Evolutionary conservation across 92 coral and sea anemone genomes (phyloP).

Genomic region (Plumapathes pennacea): DNA sequence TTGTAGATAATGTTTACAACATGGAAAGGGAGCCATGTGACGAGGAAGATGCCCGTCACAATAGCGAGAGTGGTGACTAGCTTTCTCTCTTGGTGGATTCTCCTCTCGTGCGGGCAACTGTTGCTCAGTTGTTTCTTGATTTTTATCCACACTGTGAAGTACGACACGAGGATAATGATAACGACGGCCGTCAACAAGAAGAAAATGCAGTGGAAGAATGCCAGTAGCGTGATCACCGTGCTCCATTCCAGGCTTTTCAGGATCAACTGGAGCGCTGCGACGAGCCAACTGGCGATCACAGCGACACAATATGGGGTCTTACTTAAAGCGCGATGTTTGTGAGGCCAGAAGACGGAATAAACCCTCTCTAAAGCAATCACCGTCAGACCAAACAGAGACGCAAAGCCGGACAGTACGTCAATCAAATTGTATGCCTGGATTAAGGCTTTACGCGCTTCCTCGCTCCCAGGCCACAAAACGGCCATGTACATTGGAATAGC

Average conservation of each 20-base stretch:
- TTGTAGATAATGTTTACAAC: too few relatives aligned
- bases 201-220: too few relatives aligned
- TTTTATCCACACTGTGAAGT: too few relatives aligned
- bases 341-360: conserved; percentile 36
- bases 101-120: too few relatives aligned
- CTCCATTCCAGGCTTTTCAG: conserved; percentile 1
- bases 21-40: too few relatives aligned
- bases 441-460: neutral
- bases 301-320: conserved; percentile 18
- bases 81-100: too few relatives aligned
- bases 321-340: conserved; percentile 13
- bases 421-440: neutral
- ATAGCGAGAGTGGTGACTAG: too few relatives aligned
- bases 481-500: conserved; percentile 56
- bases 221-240: too few relatives aligned
- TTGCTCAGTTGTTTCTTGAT: too few relatives aligned
- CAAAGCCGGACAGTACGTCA: conserved; percentile 26
- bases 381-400: conserved; percentile 22
- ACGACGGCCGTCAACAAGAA: too few relatives aligned
- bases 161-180: too few relatives aligned
- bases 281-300: conserved; percentile 12
- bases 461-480: conserved; percentile 19
- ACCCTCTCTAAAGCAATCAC: conserved; percentile 17
- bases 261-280: conserved; percentile 10
- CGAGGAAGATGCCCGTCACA: too few relatives aligned